Evolutionary conservation across 2,797 vertebrate species (phyloP).

Genomic region (Mustela erminea): DNA sequence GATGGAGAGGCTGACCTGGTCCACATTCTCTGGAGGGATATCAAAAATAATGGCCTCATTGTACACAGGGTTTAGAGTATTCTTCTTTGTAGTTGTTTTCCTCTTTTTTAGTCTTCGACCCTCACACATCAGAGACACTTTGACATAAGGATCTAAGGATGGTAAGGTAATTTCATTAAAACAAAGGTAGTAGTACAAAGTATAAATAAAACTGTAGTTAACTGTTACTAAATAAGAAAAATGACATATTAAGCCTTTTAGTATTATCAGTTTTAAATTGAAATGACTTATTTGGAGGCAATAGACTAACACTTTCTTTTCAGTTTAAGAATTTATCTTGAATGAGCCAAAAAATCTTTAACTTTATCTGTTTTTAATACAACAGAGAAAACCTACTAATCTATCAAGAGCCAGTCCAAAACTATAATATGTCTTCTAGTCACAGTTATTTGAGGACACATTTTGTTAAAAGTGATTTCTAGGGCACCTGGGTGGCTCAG

Average conservation of each 20-base stretch:
- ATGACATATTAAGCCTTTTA: not conserved
- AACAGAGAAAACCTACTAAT: not conserved
- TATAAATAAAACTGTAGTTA: not conserved
- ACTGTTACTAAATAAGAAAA: slow-evolving; percentile 18
- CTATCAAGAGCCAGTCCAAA: not conserved
- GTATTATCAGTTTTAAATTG: not conserved
- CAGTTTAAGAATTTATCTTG: not conserved
- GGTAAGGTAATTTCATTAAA: slow-evolving; percentile 52
- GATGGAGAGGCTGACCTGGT: slow-evolving; percentile 98
- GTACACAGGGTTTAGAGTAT: slow-evolving; percentile 96
- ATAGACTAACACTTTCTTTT: slow-evolving; percentile 4
- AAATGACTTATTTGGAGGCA: not conserved
- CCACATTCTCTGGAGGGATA: slow-evolving; percentile 98
- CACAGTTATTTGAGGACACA: not conserved
- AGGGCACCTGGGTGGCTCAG: not conserved
- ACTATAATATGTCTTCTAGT: not conserved
- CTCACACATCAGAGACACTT: slow-evolving; percentile 97
- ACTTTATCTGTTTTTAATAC: not conserved
- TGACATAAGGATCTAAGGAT: slow-evolving; percentile 96
- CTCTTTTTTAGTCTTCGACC: slow-evolving; percentile 97
- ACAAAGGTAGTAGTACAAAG: not conserved
- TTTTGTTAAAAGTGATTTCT: slow-evolving; percentile 16
- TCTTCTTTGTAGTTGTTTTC: slow-evolving; percentile 98
- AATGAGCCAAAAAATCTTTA: not conserved
- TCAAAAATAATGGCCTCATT: slow-evolving; percentile 99